Evolutionary conservation across 2,797 vertebrate species (phyloP).

Genomic region (Enteromius trimaculatus): DNA sequence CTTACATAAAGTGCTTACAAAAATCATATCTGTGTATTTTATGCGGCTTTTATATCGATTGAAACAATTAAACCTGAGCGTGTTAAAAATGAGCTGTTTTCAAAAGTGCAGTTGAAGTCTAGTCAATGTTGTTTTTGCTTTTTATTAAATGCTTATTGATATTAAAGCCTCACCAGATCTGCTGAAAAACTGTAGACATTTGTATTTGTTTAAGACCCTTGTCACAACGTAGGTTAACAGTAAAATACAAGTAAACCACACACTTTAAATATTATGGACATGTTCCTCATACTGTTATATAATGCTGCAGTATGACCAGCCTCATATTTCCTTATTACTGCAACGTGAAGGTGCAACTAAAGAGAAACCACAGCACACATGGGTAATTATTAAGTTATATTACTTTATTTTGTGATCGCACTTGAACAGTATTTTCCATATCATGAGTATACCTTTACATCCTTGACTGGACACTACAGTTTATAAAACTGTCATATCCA

Average conservation of each 20-base stretch:
- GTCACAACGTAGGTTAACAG: not conserved
- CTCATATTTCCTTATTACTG: conserved; percentile 12
- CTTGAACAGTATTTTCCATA: not conserved
- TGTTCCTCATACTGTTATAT: conserved; percentile 48
- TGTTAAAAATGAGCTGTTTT: not conserved
- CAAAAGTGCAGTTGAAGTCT: not conserved
- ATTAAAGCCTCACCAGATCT: not conserved
- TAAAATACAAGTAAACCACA: conserved; percentile 39
- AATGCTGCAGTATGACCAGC: not conserved
- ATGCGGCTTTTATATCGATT: not conserved
- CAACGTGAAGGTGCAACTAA: not conserved
- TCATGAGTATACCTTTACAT: not conserved
- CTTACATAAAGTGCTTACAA: not conserved
- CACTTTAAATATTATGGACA: conserved; percentile 48
- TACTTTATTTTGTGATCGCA: not conserved
- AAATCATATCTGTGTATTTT: not conserved
- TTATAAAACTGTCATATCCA: not conserved
- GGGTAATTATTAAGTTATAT: conserved; percentile 6
- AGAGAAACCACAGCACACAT: not conserved
- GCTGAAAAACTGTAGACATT: not conserved
- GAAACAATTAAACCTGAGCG: not conserved
- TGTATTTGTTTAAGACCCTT: not conserved
- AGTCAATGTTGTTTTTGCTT: no score
- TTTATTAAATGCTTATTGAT: no score
- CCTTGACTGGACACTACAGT: not conserved